These are phyloP conservation scores for Apotomis betuletana DNA, from an alignment of 2,888 invertebrate genomes.

Conservation along the genomic window DNA sequence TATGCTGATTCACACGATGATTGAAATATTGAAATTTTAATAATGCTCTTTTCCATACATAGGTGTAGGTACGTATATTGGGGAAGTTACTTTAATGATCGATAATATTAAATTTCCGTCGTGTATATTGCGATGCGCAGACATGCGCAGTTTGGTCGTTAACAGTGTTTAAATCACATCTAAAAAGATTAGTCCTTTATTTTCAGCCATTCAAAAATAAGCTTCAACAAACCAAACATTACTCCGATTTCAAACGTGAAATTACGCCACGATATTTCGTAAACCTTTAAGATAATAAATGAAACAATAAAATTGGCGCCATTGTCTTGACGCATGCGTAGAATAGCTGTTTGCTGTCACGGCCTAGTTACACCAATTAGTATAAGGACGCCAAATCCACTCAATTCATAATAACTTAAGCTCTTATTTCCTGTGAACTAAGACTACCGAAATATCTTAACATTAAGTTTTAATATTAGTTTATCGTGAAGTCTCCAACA, in stretches of 20 bases:
- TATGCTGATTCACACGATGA: too few relatives aligned
- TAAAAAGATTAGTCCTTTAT: too few relatives aligned
- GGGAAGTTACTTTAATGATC: too few relatives aligned
- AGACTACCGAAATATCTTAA: neutral
- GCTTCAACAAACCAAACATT: neutral
- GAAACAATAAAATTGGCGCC: constrained; percentile 42
- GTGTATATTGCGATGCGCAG: too few relatives aligned
- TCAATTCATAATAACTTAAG: constrained; percentile 8
- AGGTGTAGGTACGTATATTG: too few relatives aligned
- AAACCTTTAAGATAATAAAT: constrained; percentile 38
- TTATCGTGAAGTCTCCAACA: neutral
- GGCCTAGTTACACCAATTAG: constrained; percentile 36
- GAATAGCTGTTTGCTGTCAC: constrained; percentile 30
- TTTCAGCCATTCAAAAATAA: neutral
- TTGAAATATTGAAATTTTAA: too few relatives aligned
- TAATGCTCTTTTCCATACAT: too few relatives aligned
- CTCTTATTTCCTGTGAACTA: neutral
- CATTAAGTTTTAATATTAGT: neutral
- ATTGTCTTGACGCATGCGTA: constrained; percentile 42
- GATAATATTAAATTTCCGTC: too few relatives aligned
- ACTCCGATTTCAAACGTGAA: constrained; percentile 32
- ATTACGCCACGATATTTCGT: constrained; percentile 33
- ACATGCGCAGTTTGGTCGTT: too few relatives aligned
- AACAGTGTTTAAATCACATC: too few relatives aligned
- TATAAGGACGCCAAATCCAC: constrained; percentile 10